A percentile compares a stretch with the other conserved stretches of the same genome.
phyloP scores from a whole-genome alignment of 2,797 vertebrate genomes.

The Xiphorhynchus erythropygius region DNA sequence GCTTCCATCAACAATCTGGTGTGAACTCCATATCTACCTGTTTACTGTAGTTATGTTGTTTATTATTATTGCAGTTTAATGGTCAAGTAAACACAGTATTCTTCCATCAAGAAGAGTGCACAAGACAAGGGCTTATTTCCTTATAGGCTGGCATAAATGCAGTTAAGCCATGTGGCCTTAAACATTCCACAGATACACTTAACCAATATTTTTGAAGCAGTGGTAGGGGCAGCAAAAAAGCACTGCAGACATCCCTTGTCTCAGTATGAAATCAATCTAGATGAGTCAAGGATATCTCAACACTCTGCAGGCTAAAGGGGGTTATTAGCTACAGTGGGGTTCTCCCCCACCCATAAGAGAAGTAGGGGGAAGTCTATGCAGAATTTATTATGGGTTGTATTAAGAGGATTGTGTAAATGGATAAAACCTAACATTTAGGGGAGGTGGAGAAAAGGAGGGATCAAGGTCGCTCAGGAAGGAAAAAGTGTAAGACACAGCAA shows the following conservation, averaged over 20 bases:
- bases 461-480: background rate
- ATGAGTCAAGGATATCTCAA: background rate
- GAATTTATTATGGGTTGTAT: background rate
- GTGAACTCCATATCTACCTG: background rate
- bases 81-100: background rate
- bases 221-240: background rate
- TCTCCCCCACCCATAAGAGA: background rate
- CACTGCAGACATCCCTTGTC: background rate
- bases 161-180: background rate
- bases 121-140: background rate
- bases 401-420: background rate
- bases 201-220: background rate
- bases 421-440: background rate
- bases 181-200: background rate
- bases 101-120: background rate
- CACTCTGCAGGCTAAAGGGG: rapidly evolving
- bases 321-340: rapidly evolving
- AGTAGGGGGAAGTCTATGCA: background rate
- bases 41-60: background rate
- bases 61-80: background rate
- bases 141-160: background rate
- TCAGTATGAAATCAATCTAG: background rate
- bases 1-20: background rate
- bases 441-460: background rate
- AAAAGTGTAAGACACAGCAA: background rate